Evolutionary conservation across 1,140 invertebrate genomes (phyloP), one percentile per base, ranked within the genome.

Genomic region (Nasonia giraulti): DNA sequence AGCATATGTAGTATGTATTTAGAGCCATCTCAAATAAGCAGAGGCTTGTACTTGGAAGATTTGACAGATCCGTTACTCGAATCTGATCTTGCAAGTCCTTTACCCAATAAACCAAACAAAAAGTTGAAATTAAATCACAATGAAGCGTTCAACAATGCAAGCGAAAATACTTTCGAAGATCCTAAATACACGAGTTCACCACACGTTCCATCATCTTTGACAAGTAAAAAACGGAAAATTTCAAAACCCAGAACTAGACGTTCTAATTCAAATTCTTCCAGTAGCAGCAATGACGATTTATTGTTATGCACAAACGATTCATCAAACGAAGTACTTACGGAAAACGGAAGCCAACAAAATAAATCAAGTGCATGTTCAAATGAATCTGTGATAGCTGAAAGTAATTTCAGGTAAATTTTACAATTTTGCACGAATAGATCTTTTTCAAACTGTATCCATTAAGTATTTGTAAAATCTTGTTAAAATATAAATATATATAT

Each of bases 1-100:
- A 88, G 88, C 74, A 87, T 89, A 0, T 89, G 84, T 62, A 90
- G 88, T 86, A 89, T 90, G 14, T 89, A 88, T 75, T 80, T 89
- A 20, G 88, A 89, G 84, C 83, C 87, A 55, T 88, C 87, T n/a
- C 37, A 4, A 85, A 87, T 84, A 71, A 88, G 17, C 79, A 82
- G 71, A n/a, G 40, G 50, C 37, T 1, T 81, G 14, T 17, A 40
- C 37, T 55, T 84, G 37, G 82, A 80, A 44, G 31, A 77, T 23
- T 78, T 82, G 66, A 84, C 75, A 83, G 84, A 81, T 85, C 55
- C 33, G 80, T 73, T 27, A 62, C 31, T 23, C 0, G 71, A 81
- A 33, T 81, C 73, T 20, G 47, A 10, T 31, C 23, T 55, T 20
- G 11, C 14, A 50, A 81, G 20, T 50, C 62, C 84, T 33, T 23